These are phyloP conservation scores for Parnassius apollo DNA, from an alignment of 2,888 invertebrate species.

Conservation along the genomic window DNA sequence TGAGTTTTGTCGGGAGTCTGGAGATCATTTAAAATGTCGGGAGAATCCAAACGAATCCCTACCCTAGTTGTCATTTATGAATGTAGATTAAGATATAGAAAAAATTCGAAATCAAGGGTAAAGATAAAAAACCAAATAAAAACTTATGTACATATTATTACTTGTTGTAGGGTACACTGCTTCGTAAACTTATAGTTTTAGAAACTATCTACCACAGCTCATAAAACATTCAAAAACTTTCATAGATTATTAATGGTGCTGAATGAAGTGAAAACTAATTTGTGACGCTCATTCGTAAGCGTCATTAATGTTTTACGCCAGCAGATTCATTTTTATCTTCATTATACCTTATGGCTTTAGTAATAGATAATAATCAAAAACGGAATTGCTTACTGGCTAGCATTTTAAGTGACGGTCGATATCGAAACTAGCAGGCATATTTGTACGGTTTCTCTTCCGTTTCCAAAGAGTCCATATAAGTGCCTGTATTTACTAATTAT, in stretches of 20 bases:
- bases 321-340: not conserved
- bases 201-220: no score
- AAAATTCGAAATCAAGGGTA: no score
- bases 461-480: constrained; percentile 56
- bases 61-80: no score
- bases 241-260: not conserved
- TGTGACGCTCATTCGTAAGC: not conserved
- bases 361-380: constrained; percentile 1
- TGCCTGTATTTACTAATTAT: constrained; percentile 44
- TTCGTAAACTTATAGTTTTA: no score
- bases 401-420: constrained; percentile 45
- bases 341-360: not conserved
- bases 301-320: not conserved
- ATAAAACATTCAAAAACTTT: not conserved
- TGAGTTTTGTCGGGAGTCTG: no score
- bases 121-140: no score
- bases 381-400: constrained; percentile 16
- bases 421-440: constrained; percentile 49
- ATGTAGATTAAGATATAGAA: no score
- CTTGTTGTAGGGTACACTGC: no score
- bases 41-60: no score
- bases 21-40: no score
- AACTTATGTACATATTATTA: no score
- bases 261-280: not conserved
- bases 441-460: constrained; percentile 58